These are phyloP conservation scores for Montipora capitata DNA, from an alignment of 92 coral and sea anemone genomes.

Conservation along the genomic window DNA sequence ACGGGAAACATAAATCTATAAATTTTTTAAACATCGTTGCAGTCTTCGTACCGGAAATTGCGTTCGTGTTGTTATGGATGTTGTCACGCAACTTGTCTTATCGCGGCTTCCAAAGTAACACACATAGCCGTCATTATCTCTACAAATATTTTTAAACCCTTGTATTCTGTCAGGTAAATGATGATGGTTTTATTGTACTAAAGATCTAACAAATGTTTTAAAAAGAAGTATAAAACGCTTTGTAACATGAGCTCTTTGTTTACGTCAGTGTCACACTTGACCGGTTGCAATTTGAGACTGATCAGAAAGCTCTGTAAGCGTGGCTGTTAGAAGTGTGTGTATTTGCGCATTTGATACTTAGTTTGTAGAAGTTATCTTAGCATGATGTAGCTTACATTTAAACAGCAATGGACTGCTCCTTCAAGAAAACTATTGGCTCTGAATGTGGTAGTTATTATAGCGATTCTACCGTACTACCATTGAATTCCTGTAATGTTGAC, in stretches of 20 bases:
- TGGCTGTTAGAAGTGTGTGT: too few relatives aligned
- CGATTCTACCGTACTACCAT: conserved; percentile 61
- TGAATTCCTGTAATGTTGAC: conserved; percentile 55
- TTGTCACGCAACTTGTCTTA: conserved; percentile 51
- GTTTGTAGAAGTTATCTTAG: conserved; percentile 43
- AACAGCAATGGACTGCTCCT: conserved; percentile 36
- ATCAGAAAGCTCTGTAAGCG: too few relatives aligned
- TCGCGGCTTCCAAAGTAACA: conserved; percentile 63
- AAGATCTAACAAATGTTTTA: too few relatives aligned
- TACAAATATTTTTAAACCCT: conserved; percentile 58
- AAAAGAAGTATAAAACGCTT: conserved; percentile 39
- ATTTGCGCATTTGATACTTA: conserved; percentile 30
- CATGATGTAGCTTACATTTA: conserved; percentile 58
- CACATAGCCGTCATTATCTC: conserved; percentile 61
- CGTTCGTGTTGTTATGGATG: conserved; percentile 37
- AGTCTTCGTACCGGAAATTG: conserved; percentile 3
- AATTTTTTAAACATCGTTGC: conserved; percentile 1
- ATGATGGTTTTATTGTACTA: too few relatives aligned
- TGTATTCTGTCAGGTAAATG: conserved; percentile 25
- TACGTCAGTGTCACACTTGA: conserved; percentile 38
- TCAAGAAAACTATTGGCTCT: background rate
- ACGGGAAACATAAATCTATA: conserved; percentile 2
- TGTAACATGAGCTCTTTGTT: conserved; percentile 52
- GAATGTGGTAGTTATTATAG: conserved; percentile 52
- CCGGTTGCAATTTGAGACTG: background rate